phyloP scores from a whole-genome alignment of 2,113 vertebrate species.

The Bubo bubo region DNA sequence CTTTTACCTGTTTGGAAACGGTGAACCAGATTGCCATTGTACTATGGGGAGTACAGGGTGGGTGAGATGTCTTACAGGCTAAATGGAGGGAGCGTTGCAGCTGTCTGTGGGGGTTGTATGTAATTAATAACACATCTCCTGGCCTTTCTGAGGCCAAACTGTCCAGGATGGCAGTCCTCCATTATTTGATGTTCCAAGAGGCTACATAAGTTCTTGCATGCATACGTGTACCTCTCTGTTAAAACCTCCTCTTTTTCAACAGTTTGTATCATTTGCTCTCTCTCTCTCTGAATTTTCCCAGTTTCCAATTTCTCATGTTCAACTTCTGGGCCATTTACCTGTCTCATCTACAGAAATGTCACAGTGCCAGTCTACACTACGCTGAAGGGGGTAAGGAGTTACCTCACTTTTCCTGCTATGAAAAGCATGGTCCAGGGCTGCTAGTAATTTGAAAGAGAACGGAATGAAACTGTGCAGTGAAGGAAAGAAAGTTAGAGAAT shows the following conservation, averaged over 20 bases:
- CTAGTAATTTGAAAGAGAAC: not conserved
- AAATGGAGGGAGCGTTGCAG: not conserved
- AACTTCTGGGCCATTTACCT: constrained; percentile 78
- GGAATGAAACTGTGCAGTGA: not conserved
- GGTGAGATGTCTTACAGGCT: not conserved
- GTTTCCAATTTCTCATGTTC: constrained; percentile 76
- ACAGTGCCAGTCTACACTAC: constrained; percentile 87
- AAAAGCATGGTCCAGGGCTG: not conserved
- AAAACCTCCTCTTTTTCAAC: not conserved
- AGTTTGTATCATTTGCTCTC: not conserved
- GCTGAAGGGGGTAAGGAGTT: constrained; percentile 85
- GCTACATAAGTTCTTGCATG: not conserved
- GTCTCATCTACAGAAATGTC: constrained; percentile 86
- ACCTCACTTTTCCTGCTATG: not conserved
- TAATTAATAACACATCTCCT: not conserved
- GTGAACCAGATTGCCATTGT: not conserved
- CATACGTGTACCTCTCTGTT: not conserved
- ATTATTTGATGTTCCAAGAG: not conserved
- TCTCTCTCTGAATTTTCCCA: constrained; percentile 53
- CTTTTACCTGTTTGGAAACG: not conserved
- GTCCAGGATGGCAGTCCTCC: not conserved
- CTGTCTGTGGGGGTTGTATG: not conserved
- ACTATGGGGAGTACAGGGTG: not conserved
- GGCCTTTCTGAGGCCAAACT: not conserved
- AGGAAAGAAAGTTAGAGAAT: not conserved